These are phyloP conservation scores for Panagrolaimus sp. DNA, from an alignment of 1,140 invertebrate species.

Conservation along the genomic window DNA sequence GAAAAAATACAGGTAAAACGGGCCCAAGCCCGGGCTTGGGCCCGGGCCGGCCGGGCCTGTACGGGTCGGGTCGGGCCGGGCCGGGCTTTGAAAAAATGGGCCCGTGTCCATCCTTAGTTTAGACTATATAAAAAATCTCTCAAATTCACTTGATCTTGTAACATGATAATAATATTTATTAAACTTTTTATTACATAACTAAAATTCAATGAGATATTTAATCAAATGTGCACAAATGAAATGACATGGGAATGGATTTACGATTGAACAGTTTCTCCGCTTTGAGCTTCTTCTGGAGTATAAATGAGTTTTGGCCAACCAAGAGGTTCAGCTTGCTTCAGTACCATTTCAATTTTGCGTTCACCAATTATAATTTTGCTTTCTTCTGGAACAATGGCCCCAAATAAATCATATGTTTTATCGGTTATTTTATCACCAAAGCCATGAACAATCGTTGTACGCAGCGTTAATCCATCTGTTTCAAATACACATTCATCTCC, in stretches of 20 bases:
- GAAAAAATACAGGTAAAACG: too few relatives aligned
- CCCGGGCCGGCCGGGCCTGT: too few relatives aligned
- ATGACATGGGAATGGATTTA: neutral
- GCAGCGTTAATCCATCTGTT: conserved; percentile 76
- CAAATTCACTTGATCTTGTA: too few relatives aligned
- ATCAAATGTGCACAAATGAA: neutral
- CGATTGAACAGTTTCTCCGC: neutral
- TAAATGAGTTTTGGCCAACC: conserved; percentile 67
- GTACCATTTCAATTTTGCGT: conserved; percentile 89
- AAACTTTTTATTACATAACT: too few relatives aligned
- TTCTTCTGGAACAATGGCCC: conserved; percentile 67
- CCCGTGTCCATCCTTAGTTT: too few relatives aligned
- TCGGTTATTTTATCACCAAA: conserved; percentile 73
- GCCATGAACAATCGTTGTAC: conserved; percentile 73
- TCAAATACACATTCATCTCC: conserved; percentile 72
- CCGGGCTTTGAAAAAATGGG: too few relatives aligned
- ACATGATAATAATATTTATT: too few relatives aligned
- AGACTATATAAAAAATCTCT: too few relatives aligned
- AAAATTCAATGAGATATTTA: neutral
- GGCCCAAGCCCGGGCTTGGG: too few relatives aligned
- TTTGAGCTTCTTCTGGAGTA: neutral
- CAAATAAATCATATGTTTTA: conserved; percentile 75
- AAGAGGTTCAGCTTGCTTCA: conserved; percentile 77
- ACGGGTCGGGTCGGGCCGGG: too few relatives aligned
- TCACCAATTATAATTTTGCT: conserved; percentile 74